Evolutionary conservation across 2,113 vertebrate genomes (phyloP), one percentile per base, ranked within the genome.

Genomic region (Euleptes europaea): DNA sequence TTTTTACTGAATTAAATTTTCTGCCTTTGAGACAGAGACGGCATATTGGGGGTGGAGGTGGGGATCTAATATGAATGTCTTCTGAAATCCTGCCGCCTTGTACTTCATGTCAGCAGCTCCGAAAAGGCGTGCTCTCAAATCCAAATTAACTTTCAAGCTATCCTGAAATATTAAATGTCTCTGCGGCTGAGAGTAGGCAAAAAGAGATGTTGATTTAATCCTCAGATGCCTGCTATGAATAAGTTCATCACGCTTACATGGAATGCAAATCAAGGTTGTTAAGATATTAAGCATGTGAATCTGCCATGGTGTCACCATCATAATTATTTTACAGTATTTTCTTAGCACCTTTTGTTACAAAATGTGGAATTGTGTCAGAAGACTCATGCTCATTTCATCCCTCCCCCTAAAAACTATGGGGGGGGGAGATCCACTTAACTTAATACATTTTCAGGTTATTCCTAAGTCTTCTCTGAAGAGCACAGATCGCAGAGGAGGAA

Each of bases 101-200:
- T 0, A 28, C 75, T 49, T 82, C 38, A 47, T 78, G 28, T 73
- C 70, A 70, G 42, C 51, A 69, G 75, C 49, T 85, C 66, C 78
- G 38, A 82, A 60, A 88, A 63, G 54, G 49, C 7, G 78, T 82
- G 11, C 28, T 86, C 21, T 54, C 76, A 69, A 70, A 77, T 74
- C 10, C n/a, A 88, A 82, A 78, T 66, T 76, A 88, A 15, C 85
- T 81, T 47, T 72, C 13, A 63, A 42, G 42, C 23, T 57, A 81
- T 71, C 35, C 83, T 60, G 70, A 80, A 42, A n/a, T 88, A 85
- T 5, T 79, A 38, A 82, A 67, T 71, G 78, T 44, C 47, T 51
- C 14, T 70, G n/a, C 49, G 5, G 47, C 15, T 67, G 49, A 72
- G 38, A 78, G 49, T 9, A 60, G 38, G 57, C 14, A 83, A 14